Base-by-base conservation (phyloP, 2,797 vertebrate genomes). In the Tauraco hartlaubi region DNA sequence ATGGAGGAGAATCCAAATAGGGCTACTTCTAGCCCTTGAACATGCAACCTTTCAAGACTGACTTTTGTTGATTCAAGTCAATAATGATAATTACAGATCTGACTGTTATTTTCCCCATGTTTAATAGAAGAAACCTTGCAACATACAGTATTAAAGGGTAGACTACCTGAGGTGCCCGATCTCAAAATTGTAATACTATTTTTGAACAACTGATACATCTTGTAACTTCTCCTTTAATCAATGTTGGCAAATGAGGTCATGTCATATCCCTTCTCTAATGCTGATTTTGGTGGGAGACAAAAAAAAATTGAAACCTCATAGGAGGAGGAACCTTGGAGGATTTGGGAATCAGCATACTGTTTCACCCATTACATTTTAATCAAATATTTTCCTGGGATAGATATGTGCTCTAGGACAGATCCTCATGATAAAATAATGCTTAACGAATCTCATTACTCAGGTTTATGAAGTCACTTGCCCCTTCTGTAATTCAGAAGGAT, bases 401-500 rank as follows among this genome's bases (percentile, higher is more conserved):
- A 61, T 62, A 44, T 39, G 37, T 67, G 46, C 33, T 80, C 44
- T 83, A 73, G 79, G 19, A 93, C 85, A 74, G 54, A 90, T 62
- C 22, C 26, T 80, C 15, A n/a, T 75, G 62, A 46, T 73, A 91
- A 91, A 93, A 88, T 48, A 90, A 85, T 20, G n/a, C 51, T 86
- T 76, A 75, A 85, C 23, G 62, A 93, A 90, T 92, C 73, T 92
- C 85, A 75, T 94, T 92, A 81, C 58, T 68, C 35, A 48, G 39
- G 62, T 88, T 92, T 90, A 78, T 84, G 85, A 91, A 92, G 43
- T 81, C 18, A 3, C n/a, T 95, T 88, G 23, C 33, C 48, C 29
- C n/a, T 83, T 93, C 73, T 88, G 58, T 91, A 93, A 84, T 94
- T 92, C 88, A 92, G 51, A 84, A 68, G 58, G 62, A 86, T 91